Evolutionary conservation across 2,797 vertebrate genomes (phyloP), one percentile per base, ranked within the genome.

Genomic region (Fundulus diaphanus): DNA sequence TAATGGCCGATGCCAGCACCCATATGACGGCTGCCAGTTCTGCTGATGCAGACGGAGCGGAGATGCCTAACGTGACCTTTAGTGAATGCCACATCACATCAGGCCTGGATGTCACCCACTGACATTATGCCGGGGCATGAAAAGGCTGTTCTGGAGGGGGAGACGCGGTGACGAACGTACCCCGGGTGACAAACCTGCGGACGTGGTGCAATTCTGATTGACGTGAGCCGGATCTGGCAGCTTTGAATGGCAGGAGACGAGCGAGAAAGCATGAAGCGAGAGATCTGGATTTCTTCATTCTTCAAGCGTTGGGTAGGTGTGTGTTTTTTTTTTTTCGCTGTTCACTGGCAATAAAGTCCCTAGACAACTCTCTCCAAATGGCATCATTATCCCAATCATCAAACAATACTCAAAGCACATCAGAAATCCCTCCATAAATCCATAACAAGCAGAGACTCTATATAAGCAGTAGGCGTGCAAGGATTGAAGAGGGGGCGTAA

Each of bases 31-130:
- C 92, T 94, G 93, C 92, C 94, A 94, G 89, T 91, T 86, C 89
- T 89, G 90, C 90, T 90, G 93, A 94, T 93, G 92, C 90, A 86
- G 92, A 93, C 79, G 67, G 78, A 91, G 93, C 89, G 27, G 84
- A 93, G 96, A 97, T 95, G 95, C 96, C 94, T 95, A 96, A 95
- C 93, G 84, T 97, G 97, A 98, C 97, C 97, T 99, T 99, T 98
- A 95, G 95, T 96, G 97, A 99, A 99, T 98, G 97, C 96, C 97
- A 96, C 96, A 96, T 97, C 96, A 96, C 96, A 97, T 97, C 93
- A 96, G 96, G 96, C 95, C 96, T 95, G 96, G 96, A 97, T 96
- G 97, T 98, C 97, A 97, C 95, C 96, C 95, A 92, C 94, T 96
- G 95, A 97, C 96, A 97, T 96, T 96, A 96, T 97, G 96, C 96